Evolutionary conservation across 1,140 invertebrate genomes (phyloP).

Genomic region (Pteromalus puparum): DNA sequence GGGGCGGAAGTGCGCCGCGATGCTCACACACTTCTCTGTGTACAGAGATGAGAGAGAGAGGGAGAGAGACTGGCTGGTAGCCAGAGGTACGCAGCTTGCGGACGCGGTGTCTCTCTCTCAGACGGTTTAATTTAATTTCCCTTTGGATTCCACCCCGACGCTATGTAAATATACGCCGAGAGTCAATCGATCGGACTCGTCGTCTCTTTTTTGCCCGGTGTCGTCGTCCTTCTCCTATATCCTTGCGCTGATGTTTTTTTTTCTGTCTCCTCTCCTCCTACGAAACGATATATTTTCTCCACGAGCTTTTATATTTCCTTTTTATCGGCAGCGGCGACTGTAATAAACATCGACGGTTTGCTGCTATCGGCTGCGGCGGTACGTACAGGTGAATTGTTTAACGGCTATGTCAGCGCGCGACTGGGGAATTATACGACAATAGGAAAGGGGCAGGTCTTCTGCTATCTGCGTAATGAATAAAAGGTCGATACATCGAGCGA

Average conservation of each 20-base stretch:
- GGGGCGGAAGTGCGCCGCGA: slow-evolving; percentile 46
- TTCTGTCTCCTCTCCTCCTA: background rate
- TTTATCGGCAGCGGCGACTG: too few species aligned
- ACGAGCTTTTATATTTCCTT: too few species aligned
- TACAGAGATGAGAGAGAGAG: background rate
- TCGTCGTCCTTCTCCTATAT: background rate
- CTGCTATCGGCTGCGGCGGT: background rate
- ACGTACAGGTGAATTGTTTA: background rate
- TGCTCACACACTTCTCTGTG: slow-evolving; percentile 36
- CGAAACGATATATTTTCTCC: background rate
- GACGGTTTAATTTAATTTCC: slow-evolving; percentile 56
- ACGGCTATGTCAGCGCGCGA: background rate
- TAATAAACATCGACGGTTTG: background rate
- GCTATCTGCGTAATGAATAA: background rate
- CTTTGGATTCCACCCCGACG: slow-evolving; percentile 43
- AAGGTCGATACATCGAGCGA: background rate
- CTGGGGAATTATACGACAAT: background rate
- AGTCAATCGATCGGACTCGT: slow-evolving; percentile 40
- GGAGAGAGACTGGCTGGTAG: slow-evolving; percentile 41
- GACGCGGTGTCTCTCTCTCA: slow-evolving; percentile 29
- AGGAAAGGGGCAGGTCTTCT: too few species aligned
- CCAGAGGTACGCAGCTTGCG: slow-evolving; percentile 24
- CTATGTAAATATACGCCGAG: slow-evolving; percentile 46
- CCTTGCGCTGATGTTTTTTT: background rate
- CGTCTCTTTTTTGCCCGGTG: background rate